Percentiles rank a stretch among this genome's conserved stretches.
Conservation (phyloP, 2,797 vertebrate species). For the Peromyscus attwateri region DNA sequence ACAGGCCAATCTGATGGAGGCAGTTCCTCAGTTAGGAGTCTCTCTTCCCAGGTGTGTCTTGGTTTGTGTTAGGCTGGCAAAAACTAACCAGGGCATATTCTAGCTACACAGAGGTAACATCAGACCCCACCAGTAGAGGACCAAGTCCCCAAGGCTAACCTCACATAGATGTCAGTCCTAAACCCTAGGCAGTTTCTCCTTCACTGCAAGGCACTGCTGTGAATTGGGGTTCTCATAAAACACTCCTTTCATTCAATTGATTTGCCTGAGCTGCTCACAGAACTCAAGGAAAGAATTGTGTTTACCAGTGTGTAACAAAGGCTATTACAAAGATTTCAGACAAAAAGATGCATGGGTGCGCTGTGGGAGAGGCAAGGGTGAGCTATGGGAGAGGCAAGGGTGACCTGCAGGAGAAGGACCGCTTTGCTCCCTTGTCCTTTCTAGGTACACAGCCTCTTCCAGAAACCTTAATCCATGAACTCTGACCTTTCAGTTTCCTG, state of each 20-base stretch:
- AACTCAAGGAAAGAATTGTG: not conserved
- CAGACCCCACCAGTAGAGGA: not conserved
- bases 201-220: not conserved
- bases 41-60: not conserved
- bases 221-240: not conserved
- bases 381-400: not conserved
- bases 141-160: not conserved
- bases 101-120: not conserved
- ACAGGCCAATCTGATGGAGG: not conserved
- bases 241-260: not conserved
- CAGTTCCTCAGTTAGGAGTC: not conserved
- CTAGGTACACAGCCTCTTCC: not conserved
- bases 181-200: not conserved
- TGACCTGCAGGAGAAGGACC: not conserved
- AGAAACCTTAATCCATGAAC: not conserved
- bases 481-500: not conserved
- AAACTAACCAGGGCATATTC: not conserved
- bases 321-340: not conserved
- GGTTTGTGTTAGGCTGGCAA: not conserved
- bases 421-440: not conserved
- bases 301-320: not conserved
- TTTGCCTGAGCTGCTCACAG: not conserved
- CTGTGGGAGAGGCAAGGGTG: no score
- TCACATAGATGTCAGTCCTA: not conserved
- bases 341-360: not conserved